These are phyloP conservation scores for Encarsia formosa DNA, from an alignment of 2,888 invertebrate species.

Conservation along the genomic window DNA sequence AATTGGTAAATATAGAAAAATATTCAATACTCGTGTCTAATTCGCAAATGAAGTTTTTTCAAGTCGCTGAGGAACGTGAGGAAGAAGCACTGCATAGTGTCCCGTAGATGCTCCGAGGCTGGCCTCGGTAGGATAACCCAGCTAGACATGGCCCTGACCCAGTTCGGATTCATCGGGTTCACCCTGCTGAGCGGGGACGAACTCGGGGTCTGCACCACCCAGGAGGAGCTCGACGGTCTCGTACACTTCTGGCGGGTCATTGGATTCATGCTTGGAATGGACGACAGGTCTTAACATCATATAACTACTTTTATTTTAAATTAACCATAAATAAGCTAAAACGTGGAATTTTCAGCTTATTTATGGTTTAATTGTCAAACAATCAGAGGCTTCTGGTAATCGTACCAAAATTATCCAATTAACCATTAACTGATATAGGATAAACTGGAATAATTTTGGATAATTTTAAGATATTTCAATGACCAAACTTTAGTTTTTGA, in stretches of 20 bases:
- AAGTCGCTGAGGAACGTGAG: slow-evolving; percentile 65
- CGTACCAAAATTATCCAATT: too few relatives aligned
- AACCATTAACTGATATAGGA: too few relatives aligned
- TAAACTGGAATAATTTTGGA: too few relatives aligned
- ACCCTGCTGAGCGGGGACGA: slow-evolving; percentile 61
- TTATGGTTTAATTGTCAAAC: too few relatives aligned
- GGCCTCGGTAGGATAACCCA: slow-evolving; percentile 66
- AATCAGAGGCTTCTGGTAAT: too few relatives aligned
- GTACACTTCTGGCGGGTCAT: slow-evolving; percentile 82
- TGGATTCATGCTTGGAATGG: slow-evolving; percentile 76
- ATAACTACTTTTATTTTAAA: too few relatives aligned
- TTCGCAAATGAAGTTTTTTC: slow-evolving; percentile 54
- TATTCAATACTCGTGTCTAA: too few relatives aligned
- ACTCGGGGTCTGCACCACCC: slow-evolving; percentile 62
- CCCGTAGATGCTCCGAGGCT: slow-evolving; percentile 52
- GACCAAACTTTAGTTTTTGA: too few relatives aligned
- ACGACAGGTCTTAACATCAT: slow-evolving; percentile 61
- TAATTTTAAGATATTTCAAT: too few relatives aligned
- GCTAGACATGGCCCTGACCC: slow-evolving; percentile 79
- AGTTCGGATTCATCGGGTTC: slow-evolving; percentile 82
- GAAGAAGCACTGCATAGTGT: slow-evolving; percentile 63
- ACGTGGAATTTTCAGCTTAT: too few relatives aligned
- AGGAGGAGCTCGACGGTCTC: slow-evolving; percentile 69
- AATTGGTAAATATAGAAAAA: too few relatives aligned
- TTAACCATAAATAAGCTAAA: too few relatives aligned